These are phyloP conservation scores for Lepidotrigona ventralis DNA, from an alignment of 1,140 invertebrate genomes.

Conservation along the genomic window DNA sequence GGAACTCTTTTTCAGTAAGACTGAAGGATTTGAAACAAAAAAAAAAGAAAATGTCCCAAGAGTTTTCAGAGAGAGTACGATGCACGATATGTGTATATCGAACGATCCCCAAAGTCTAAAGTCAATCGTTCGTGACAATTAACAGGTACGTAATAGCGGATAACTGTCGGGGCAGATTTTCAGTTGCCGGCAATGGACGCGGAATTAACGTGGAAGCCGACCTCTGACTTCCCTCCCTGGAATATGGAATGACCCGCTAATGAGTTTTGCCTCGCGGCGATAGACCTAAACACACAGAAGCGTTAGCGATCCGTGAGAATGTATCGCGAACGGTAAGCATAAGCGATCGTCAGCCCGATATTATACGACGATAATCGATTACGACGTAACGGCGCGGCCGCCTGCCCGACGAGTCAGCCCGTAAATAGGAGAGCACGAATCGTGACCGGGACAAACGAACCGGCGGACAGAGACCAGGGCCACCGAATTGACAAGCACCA, in stretches of 20 bases:
- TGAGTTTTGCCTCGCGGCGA: conserved; percentile 54
- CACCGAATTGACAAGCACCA: conserved; percentile 49
- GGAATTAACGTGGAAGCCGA: conserved; percentile 48
- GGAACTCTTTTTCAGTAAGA: too few relatives aligned
- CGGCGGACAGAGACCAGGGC: neutral
- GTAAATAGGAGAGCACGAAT: conserved; percentile 60
- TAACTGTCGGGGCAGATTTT: conserved; percentile 46
- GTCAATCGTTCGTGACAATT: neutral
- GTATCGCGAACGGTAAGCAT: conserved; percentile 45
- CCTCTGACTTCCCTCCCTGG: conserved; percentile 54
- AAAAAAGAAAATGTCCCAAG: too few relatives aligned
- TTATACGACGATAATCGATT: conserved; percentile 60
- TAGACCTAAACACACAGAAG: conserved; percentile 51
- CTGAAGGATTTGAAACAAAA: too few relatives aligned
- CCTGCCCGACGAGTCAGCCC: conserved; percentile 1
- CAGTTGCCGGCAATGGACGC: conserved; percentile 42
- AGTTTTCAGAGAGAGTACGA: too few relatives aligned
- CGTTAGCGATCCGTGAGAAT: conserved; percentile 51
- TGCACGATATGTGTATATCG: neutral
- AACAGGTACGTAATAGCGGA: neutral
- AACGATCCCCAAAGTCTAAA: neutral
- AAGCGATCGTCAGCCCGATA: conserved; percentile 50
- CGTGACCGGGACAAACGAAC: conserved; percentile 46
- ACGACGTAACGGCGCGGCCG: conserved; percentile 27
- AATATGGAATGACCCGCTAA: conserved; percentile 60